phyloP scores from a whole-genome alignment of 2,797 vertebrate species.

The Sebastiscus tertius region DNA sequence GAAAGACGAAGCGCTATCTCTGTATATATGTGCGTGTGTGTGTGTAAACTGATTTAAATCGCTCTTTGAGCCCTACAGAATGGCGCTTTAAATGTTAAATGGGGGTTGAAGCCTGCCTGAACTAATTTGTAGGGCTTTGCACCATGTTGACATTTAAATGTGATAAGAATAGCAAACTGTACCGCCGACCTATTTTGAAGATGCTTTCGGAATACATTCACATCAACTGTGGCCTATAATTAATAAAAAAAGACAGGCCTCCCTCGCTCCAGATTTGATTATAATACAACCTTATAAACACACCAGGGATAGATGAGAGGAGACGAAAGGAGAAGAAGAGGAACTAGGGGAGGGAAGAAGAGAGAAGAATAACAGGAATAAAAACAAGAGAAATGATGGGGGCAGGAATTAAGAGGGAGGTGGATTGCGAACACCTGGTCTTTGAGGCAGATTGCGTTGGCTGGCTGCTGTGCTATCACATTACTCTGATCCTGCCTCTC shows the following conservation, averaged over 20 bases:
- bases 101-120: conserved; percentile 91
- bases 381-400: conserved; percentile 88
- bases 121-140: conserved; percentile 92
- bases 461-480: conserved; percentile 98
- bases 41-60: conserved; percentile 88
- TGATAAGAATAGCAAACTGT: conserved; percentile 93
- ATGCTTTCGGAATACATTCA: conserved; percentile 88
- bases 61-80: conserved; percentile 87
- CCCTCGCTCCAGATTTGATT: conserved; percentile 98
- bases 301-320: conserved; percentile 89
- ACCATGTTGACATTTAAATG: conserved; percentile 93
- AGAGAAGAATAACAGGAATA: conserved; percentile 82
- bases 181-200: conserved; percentile 89
- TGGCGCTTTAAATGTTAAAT: conserved; percentile 91
- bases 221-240: conserved; percentile 96
- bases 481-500: conserved; percentile 94
- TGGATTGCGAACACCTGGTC: conserved; percentile 99
- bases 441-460: conserved; percentile 99
- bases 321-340: conserved; percentile 59
- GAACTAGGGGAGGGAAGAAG: conserved; percentile 65
- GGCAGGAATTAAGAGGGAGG: conserved; percentile 97
- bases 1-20: conserved; percentile 82
- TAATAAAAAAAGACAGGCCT: conserved; percentile 95
- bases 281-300: conserved; percentile 98
- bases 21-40: conserved; percentile 57